Conservation (phyloP, 1,140 invertebrate species). For the Homalodisca vitripennis region DNA sequence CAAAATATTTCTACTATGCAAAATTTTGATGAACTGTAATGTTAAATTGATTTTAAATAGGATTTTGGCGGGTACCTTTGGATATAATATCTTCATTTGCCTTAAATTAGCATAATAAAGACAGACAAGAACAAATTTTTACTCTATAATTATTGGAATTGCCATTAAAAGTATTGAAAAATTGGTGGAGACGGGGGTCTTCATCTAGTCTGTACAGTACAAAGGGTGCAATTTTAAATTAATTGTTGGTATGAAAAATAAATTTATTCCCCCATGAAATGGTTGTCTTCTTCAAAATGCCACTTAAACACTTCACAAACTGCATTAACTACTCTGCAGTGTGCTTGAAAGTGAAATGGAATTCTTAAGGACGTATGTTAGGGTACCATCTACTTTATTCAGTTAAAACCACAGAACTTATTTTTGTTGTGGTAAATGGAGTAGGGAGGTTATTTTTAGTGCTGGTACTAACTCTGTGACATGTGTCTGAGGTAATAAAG, state of each 20-base stretch:
- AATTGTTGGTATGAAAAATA: slow-evolving; percentile 23
- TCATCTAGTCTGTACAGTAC: slow-evolving; percentile 24
- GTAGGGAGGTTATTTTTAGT: no score
- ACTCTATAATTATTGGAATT: slow-evolving; percentile 4
- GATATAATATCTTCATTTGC: background rate
- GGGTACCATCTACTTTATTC: no score
- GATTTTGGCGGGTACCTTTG: background rate
- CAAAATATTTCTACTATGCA: background rate
- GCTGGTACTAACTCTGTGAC: no score
- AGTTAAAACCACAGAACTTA: no score
- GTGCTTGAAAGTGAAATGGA: no score
- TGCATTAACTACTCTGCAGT: no score
- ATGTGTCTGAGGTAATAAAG: no score
- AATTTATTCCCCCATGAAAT: slow-evolving; percentile 19
- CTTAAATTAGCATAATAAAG: slow-evolving; percentile 5
- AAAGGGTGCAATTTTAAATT: slow-evolving; percentile 26
- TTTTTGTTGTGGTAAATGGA: no score
- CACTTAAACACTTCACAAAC: no score
- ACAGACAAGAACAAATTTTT: background rate
- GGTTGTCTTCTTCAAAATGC: no score
- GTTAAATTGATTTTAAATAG: background rate
- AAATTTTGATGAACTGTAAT: background rate
- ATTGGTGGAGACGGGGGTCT: background rate
- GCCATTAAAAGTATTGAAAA: slow-evolving; percentile 13
- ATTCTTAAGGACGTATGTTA: no score